Conservation (phyloP, 1,140 invertebrate genomes). For the Drosophila arizonae region DNA sequence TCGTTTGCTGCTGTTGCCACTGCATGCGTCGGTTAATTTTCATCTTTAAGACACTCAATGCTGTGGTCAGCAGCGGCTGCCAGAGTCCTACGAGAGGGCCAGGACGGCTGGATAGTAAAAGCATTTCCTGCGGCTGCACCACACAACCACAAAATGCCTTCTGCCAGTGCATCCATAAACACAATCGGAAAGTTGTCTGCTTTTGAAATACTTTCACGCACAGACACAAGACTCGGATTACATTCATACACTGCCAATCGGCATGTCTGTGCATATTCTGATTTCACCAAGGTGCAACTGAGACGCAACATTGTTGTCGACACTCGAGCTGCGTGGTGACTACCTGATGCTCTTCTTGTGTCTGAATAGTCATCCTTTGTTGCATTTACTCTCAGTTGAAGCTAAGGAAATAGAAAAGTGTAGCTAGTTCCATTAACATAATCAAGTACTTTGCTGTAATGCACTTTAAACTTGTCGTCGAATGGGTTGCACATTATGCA, state of each 20-base stretch:
- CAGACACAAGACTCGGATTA: constrained; percentile 24
- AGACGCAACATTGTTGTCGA: neutral
- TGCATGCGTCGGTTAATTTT: constrained; percentile 67
- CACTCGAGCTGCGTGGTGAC: neutral
- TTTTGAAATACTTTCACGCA: constrained; percentile 36
- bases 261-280: constrained; percentile 10
- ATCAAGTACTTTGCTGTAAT: too few species aligned
- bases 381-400: too few species aligned
- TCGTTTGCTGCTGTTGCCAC: neutral
- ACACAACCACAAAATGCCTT: constrained; percentile 68
- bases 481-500: neutral
- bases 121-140: constrained; percentile 64
- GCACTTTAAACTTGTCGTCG: too few species aligned
- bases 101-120: constrained; percentile 47
- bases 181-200: neutral
- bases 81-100: constrained; percentile 41
- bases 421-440: neutral
- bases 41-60: constrained; percentile 79
- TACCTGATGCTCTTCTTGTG: neutral
- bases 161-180: constrained; percentile 29
- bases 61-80: constrained; percentile 53
- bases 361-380: too few species aligned
- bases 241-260: constrained; percentile 19
- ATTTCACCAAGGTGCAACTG: neutral
- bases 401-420: too few species aligned